Percentiles rank a stretch among this genome's conserved stretches.
Conservation (phyloP, 2,888 invertebrate species). For the Lysandra coridon region DNA sequence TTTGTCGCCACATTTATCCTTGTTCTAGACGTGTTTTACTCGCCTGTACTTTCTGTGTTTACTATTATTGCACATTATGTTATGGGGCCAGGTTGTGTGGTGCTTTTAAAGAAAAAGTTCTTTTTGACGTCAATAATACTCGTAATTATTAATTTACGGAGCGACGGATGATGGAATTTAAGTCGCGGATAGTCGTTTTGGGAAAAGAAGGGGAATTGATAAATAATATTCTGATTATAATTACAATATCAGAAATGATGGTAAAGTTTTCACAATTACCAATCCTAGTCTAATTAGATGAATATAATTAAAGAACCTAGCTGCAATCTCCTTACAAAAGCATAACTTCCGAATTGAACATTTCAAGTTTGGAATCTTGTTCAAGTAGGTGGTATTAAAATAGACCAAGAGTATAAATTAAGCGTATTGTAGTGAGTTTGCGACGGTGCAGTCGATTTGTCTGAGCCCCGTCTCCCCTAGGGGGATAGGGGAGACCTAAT, state of each 20-base stretch:
- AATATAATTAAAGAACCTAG: slow-evolving; percentile 8
- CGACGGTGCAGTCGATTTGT: slow-evolving; percentile 61
- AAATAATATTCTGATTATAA: not conserved
- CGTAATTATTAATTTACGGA: not conserved
- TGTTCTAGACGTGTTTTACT: slow-evolving; percentile 21
- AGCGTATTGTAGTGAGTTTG: slow-evolving; percentile 40
- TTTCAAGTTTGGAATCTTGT: not conserved
- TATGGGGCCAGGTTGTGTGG: not conserved
- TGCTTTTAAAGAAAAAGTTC: not conserved
- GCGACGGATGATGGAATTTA: not conserved
- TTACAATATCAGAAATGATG: not conserved
- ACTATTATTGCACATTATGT: slow-evolving; percentile 15
- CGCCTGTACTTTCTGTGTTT: slow-evolving; percentile 19
- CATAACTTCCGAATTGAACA: not conserved
- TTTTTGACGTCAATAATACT: too few relatives aligned
- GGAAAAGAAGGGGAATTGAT: too few relatives aligned
- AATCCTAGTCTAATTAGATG: not conserved
- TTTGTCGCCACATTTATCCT: slow-evolving; percentile 30
- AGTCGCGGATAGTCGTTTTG: not conserved
- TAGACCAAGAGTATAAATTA: slow-evolving; percentile 26
- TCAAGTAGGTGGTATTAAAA: slow-evolving; percentile 12
- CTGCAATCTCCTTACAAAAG: not conserved
- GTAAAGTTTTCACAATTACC: not conserved
- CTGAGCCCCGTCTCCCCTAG: slow-evolving; percentile 54
- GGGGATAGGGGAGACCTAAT: slow-evolving; percentile 56